Conservation (phyloP, 2,888 invertebrate species). For the Hyles lineata region DNA sequence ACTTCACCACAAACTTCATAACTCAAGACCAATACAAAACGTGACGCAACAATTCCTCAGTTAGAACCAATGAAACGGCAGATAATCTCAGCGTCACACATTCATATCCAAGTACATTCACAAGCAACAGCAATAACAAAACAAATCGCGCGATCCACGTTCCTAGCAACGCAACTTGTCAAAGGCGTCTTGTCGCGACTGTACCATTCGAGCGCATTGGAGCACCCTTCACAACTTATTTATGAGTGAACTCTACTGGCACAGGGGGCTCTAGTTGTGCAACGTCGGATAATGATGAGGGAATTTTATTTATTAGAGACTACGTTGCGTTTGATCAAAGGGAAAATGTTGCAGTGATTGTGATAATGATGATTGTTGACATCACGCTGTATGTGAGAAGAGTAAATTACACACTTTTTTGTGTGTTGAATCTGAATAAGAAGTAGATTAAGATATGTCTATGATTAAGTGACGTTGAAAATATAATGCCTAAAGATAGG, state of each 20-base stretch:
- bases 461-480: too few relatives aligned
- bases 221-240: constrained; percentile 69
- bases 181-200: constrained; percentile 54
- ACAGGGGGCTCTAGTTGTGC: constrained; percentile 28
- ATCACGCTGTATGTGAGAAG: background rate
- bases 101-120: background rate
- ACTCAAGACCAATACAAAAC: background rate
- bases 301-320: constrained; percentile 26
- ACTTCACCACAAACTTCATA: background rate
- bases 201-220: constrained; percentile 51
- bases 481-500: too few relatives aligned
- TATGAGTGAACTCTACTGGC: constrained; percentile 65
- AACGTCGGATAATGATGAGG: constrained; percentile 27
- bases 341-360: background rate
- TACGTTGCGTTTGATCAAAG: background rate
- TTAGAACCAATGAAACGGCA: background rate
- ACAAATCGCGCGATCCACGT: constrained; percentile 41
- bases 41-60: background rate
- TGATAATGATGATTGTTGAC: constrained; percentile 3
- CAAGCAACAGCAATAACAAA: constrained; percentile 40
- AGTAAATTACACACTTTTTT: background rate
- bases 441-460: too few relatives aligned
- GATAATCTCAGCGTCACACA: constrained; percentile 1
- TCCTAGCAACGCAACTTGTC: constrained; percentile 44
- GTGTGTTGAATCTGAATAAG: too few relatives aligned